A percentile compares a stretch with the other conserved stretches of the same genome.
These are phyloP conservation scores for Maccullochella peelii DNA, from an alignment of 2,113 vertebrate genomes.

Conservation along the genomic window DNA sequence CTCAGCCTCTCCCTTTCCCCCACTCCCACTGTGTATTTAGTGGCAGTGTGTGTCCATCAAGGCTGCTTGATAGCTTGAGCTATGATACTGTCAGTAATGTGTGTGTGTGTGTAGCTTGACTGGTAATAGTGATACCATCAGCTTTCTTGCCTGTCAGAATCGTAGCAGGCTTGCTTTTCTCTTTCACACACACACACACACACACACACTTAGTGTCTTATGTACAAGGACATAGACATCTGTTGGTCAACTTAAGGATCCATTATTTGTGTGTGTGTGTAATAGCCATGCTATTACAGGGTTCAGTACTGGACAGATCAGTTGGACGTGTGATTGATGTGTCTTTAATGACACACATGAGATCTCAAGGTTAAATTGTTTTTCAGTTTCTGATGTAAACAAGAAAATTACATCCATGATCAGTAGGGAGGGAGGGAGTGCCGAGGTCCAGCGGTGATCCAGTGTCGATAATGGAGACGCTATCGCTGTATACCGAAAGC, in stretches of 20 bases:
- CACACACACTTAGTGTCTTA: not conserved
- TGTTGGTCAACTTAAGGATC: slow-evolving; percentile 32
- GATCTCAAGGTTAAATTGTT: slow-evolving; percentile 67
- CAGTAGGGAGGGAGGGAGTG: not conserved
- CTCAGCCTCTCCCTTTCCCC: not conserved
- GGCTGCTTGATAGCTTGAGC: slow-evolving; percentile 47
- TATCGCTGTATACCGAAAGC: too few relatives aligned
- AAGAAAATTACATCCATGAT: slow-evolving; percentile 42
- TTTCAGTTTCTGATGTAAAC: slow-evolving; percentile 50
- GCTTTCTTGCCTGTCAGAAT: slow-evolving; percentile 39
- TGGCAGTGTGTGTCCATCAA: slow-evolving; percentile 35
- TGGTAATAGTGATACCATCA: slow-evolving; percentile 51
- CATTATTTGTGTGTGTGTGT: slow-evolving; percentile 52
- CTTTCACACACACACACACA: slow-evolving; percentile 5
- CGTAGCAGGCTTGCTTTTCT: slow-evolving; percentile 20
- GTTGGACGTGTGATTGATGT: slow-evolving; percentile 57
- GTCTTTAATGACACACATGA: slow-evolving; percentile 25
- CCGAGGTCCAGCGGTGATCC: not conserved
- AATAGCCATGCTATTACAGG: slow-evolving; percentile 50
- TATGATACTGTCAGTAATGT: slow-evolving; percentile 37
- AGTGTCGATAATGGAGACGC: not conserved
- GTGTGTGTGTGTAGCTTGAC: not conserved
- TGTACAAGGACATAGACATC: slow-evolving; percentile 31
- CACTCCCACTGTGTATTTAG: slow-evolving; percentile 22
- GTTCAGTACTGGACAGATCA: slow-evolving; percentile 37